Evolutionary conservation across 2,888 invertebrate species (phyloP).

Genomic region (Crocallis elinguaria): DNA sequence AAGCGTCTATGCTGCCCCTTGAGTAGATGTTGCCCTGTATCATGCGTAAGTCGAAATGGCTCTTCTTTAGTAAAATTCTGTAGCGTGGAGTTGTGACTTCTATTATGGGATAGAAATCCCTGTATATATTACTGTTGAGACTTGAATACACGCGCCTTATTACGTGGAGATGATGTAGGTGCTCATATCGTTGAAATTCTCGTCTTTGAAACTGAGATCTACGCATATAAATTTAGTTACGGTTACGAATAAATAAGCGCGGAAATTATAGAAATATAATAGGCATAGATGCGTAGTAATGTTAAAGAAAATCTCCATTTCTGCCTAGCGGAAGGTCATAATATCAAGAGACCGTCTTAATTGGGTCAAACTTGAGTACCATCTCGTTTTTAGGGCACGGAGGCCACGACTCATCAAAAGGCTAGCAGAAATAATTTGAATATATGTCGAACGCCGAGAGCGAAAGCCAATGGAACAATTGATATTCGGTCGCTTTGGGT

Average conservation of each 20-base stretch:
- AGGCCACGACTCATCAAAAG: not conserved
- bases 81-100: constrained; percentile 33
- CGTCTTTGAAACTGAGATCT: not conserved
- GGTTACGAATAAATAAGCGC: not conserved
- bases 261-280: not conserved
- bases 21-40: no score
- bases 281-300: not conserved
- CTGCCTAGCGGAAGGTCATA: constrained; percentile 1
- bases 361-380: constrained; percentile 16
- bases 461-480: constrained; percentile 6
- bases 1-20: no score
- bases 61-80: not conserved
- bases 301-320: not conserved
- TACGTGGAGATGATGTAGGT: constrained; percentile 14
- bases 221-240: not conserved
- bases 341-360: constrained; percentile 6
- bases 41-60: not conserved
- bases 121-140: constrained; percentile 46
- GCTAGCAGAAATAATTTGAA: not conserved
- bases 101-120: constrained; percentile 48
- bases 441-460: no score
- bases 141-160: constrained; percentile 43
- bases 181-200: constrained; percentile 1
- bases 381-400: constrained; percentile 8
- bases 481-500: not conserved